Conservation (phyloP, 2,797 vertebrate genomes). For the Synaphobranchus kaupii region DNA sequence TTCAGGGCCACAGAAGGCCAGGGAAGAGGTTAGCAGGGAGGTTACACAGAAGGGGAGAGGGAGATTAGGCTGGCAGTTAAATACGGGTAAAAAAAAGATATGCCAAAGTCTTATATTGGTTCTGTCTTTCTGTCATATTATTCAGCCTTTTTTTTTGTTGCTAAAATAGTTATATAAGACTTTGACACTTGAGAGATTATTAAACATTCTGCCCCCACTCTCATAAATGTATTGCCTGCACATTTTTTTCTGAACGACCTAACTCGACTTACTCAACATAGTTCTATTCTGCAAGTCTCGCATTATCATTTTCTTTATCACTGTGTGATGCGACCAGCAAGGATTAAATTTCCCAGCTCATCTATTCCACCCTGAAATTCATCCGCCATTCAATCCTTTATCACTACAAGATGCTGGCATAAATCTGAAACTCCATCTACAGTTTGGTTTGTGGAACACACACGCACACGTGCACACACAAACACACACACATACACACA, state of each 20-base stretch:
- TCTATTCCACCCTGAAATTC: not conserved
- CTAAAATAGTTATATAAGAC: constrained; percentile 3
- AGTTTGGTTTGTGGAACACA: not conserved
- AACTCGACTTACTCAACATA: not conserved
- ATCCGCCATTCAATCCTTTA: not conserved
- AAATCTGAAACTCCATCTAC: not conserved
- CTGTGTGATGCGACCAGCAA: not conserved
- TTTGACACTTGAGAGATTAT: constrained; percentile 6
- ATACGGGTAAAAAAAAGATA: not conserved
- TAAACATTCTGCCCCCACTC: not conserved
- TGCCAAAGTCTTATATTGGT: not conserved
- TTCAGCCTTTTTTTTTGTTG: not conserved
- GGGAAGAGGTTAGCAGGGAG: not conserved
- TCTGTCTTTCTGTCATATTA: not conserved
- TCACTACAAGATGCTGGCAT: not conserved
- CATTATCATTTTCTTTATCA: not conserved
- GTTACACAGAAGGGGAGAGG: not conserved
- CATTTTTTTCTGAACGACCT: not conserved
- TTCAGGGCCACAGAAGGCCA: not conserved
- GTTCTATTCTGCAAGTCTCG: not conserved
- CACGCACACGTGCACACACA: not conserved
- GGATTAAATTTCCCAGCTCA: not conserved
- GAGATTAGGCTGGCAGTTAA: not conserved
- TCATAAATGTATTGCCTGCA: not conserved
- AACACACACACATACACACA: constrained; percentile 20